A percentile compares a stretch with the other conserved stretches of the same genome.
Evolutionary conservation across 2,888 invertebrate genomes (phyloP).

Genomic region (Terebella lapidaria): DNA sequence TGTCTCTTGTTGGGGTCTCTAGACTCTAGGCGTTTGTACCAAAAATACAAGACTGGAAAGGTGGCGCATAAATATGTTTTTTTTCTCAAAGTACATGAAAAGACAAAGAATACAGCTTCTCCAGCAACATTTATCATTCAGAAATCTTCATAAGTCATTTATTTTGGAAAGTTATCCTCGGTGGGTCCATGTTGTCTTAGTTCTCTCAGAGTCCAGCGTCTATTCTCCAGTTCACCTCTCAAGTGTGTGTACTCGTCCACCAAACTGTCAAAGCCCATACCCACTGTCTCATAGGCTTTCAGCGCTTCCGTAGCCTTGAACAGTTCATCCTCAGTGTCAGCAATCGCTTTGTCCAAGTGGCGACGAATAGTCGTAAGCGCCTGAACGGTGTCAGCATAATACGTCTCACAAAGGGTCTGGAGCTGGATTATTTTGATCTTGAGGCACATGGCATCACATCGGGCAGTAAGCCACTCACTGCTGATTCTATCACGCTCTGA

Average conservation of each 20-base stretch:
- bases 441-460: conserved; percentile 42
- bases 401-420: background rate
- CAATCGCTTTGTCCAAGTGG: conserved; percentile 30
- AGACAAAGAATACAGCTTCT: too few species aligned
- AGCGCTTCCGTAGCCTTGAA: conserved; percentile 31
- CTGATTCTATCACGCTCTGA: conserved; percentile 34
- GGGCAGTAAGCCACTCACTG: conserved; percentile 37
- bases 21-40: too few species aligned
- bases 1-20: too few species aligned
- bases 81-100: too few species aligned
- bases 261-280: conserved; percentile 38
- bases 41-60: too few species aligned
- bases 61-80: too few species aligned
- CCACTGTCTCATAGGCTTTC: conserved; percentile 38
- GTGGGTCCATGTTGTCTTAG: conserved; percentile 7
- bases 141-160: too few species aligned
- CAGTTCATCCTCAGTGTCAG: conserved; percentile 32
- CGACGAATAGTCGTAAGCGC: too few species aligned
- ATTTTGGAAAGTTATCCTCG: too few species aligned
- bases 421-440: conserved; percentile 38
- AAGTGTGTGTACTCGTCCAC: conserved; percentile 39
- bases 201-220: conserved; percentile 39
- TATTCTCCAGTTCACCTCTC: conserved; percentile 40
- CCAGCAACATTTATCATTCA: too few species aligned
- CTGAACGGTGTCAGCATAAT: too few species aligned